Conservation (phyloP, 2,888 invertebrate species). For the Seladonia tumulorum region DNA sequence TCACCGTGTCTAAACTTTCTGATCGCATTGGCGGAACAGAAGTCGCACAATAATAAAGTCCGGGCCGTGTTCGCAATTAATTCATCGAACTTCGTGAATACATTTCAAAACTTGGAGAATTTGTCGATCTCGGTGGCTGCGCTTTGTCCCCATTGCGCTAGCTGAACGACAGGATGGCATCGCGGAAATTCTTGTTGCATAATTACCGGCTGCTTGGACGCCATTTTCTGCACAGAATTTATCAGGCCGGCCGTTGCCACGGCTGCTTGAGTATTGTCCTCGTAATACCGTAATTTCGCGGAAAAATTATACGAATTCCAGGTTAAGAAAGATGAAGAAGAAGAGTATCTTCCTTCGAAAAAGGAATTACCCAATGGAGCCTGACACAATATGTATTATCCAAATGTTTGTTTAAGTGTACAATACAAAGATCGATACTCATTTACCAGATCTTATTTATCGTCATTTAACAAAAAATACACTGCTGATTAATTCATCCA, state of each 20-base stretch:
- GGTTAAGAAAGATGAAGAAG: neutral
- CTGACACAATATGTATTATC: neutral
- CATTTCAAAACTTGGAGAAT: slow-evolving; percentile 41
- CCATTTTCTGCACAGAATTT: slow-evolving; percentile 7
- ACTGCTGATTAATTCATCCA: neutral
- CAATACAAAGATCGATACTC: neutral
- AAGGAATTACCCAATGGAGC: neutral
- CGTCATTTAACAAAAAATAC: neutral
- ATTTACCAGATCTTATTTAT: neutral
- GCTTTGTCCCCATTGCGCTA: slow-evolving; percentile 15
- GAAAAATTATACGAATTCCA: neutral
- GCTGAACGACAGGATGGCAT: slow-evolving; percentile 23
- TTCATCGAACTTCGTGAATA: slow-evolving; percentile 45
- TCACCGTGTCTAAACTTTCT: no score
- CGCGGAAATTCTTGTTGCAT: slow-evolving; percentile 38
- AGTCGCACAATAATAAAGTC: slow-evolving; percentile 23
- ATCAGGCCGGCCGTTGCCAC: neutral
- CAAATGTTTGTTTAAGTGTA: neutral
- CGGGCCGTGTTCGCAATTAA: slow-evolving; percentile 18
- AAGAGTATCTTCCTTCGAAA: neutral
- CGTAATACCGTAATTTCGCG: slow-evolving; percentile 12
- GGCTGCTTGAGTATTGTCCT: neutral
- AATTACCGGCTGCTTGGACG: slow-evolving; percentile 19
- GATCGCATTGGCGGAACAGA: neutral
- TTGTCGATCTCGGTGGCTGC: neutral